phyloP scores from a whole-genome alignment of 2,797 vertebrate species.

The Sebastiscus tertius region DNA sequence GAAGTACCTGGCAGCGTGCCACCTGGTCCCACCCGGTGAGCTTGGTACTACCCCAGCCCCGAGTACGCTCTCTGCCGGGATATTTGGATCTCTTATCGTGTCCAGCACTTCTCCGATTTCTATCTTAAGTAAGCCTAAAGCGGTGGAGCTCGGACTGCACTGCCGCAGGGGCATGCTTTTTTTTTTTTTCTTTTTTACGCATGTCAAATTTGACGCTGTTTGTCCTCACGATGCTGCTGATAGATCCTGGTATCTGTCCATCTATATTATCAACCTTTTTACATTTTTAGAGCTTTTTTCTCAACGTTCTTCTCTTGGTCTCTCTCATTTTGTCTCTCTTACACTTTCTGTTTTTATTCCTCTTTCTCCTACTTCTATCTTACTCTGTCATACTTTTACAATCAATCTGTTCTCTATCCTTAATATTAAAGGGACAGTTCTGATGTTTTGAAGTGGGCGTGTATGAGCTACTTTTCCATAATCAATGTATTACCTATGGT shows the following conservation, averaged over 20 bases:
- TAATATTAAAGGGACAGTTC: not conserved
- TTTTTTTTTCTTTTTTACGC: conserved; percentile 18
- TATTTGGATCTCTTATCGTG: conserved; percentile 88
- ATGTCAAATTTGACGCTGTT: conserved; percentile 72
- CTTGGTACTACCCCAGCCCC: conserved; percentile 82
- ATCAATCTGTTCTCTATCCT: not conserved
- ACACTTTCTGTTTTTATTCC: not conserved
- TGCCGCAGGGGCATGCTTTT: conserved; percentile 74
- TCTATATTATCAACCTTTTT: not conserved
- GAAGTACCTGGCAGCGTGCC: conserved; percentile 96
- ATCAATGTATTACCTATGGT: not conserved
- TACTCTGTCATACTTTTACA: not conserved
- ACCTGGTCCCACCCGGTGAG: conserved; percentile 94
- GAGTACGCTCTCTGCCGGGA: conserved; percentile 84
- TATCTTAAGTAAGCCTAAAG: conserved; percentile 85
- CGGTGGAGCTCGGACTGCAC: conserved; percentile 63
- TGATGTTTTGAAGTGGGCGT: not conserved
- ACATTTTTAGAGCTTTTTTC: not conserved
- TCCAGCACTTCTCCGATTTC: conserved; percentile 88
- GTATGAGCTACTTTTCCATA: not conserved
- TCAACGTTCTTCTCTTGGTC: not conserved
- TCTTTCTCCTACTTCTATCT: not conserved
- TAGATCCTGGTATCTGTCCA: conserved; percentile 16
- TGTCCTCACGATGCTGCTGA: conserved; percentile 62
- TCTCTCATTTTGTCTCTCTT: not conserved